These are phyloP conservation scores for Xanthorhoe designata DNA, from an alignment of 2,888 invertebrate species.

Conservation along the genomic window DNA sequence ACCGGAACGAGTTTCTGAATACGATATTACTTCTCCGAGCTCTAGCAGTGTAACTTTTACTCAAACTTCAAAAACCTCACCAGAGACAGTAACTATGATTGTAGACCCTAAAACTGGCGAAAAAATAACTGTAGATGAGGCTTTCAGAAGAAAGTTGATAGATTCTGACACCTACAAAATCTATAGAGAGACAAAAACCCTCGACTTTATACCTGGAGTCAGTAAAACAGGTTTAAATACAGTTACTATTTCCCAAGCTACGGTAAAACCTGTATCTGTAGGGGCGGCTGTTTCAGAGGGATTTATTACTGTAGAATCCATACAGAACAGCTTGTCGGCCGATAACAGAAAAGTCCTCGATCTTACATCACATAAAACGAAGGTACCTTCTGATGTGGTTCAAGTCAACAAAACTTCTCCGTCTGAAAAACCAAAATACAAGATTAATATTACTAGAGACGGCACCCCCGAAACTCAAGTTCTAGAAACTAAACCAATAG, in stretches of 20 bases:
- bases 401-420: conserved; percentile 85
- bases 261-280: conserved; percentile 82
- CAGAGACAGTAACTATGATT: conserved; percentile 53
- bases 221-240: conserved; percentile 52
- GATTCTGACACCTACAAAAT: conserved; percentile 61
- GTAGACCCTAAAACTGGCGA: conserved; percentile 91
- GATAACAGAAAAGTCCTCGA: conserved; percentile 63
- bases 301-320: conserved; percentile 82
- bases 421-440: conserved; percentile 88
- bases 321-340: conserved; percentile 74
- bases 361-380: conserved; percentile 52
- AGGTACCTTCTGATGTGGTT: conserved; percentile 77
- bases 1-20: conserved; percentile 50
- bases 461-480: conserved; percentile 84
- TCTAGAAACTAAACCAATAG: conserved; percentile 88
- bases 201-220: conserved; percentile 33
- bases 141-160: conserved; percentile 85
- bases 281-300: conserved; percentile 86
- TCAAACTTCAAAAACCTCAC: conserved; percentile 50
- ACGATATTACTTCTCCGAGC: conserved; percentile 43
- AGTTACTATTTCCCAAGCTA: conserved; percentile 57
- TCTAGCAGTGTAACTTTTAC: conserved; percentile 49
- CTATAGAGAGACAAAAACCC: conserved; percentile 48
- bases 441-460: conserved; percentile 87
- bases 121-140: conserved; percentile 88